Conservation (phyloP, 1,140 invertebrate genomes). For the Helicoverpa armigera region DNA sequence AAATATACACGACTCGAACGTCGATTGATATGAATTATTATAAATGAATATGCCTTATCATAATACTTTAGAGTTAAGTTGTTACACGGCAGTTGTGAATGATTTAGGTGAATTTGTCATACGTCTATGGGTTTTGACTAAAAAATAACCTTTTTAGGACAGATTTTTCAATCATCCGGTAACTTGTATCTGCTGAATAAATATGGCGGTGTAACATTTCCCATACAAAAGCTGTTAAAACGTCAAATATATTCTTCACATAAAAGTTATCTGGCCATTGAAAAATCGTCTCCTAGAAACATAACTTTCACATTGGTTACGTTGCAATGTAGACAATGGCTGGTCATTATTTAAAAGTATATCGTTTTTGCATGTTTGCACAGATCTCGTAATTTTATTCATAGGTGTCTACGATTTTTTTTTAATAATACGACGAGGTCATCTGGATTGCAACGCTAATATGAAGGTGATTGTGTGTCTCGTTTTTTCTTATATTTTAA, state of each 20-base stretch:
- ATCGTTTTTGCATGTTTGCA: constrained; percentile 9
- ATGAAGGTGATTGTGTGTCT: not conserved
- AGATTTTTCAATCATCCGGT: no score
- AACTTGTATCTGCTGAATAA: no score
- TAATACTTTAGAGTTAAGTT: constrained; percentile 59
- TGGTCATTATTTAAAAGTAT: constrained; percentile 9
- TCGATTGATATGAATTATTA: constrained; percentile 51
- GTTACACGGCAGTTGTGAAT: constrained; percentile 48
- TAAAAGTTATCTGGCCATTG: no score
- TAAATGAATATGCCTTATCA: constrained; percentile 60
- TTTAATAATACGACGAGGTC: not conserved
- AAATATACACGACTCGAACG: constrained; percentile 55
- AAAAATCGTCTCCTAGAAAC: no score
- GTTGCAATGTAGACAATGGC: not conserved
- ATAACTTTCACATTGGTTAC: constrained; percentile 18
- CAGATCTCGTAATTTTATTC: constrained; percentile 21
- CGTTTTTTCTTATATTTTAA: no score
- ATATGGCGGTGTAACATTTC: no score
- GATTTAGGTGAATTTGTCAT: constrained; percentile 8
- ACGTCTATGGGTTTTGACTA: not conserved
- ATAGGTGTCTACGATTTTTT: not conserved
- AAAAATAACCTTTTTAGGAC: not conserved
- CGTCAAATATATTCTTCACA: not conserved
- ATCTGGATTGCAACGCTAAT: constrained; percentile 24
- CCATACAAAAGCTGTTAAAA: no score